Conservation (phyloP, 1,140 invertebrate genomes). For the Drosophila sulfurigaster region DNA sequence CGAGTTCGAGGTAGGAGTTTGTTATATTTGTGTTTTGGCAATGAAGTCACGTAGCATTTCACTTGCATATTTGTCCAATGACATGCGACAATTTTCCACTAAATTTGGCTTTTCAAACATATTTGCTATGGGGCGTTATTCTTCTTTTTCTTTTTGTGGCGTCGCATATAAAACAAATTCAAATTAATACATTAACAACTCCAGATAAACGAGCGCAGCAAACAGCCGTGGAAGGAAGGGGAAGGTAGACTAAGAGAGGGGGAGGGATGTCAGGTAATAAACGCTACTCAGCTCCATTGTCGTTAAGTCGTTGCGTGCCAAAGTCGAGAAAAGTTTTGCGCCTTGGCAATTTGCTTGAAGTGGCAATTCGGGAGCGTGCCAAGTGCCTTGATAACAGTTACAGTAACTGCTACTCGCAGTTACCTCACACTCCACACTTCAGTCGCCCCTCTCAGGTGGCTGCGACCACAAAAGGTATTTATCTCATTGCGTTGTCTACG, state of each 20-base stretch:
- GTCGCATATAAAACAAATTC: constrained; percentile 60
- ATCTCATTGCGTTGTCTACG: constrained; percentile 70
- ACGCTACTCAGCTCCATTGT: constrained; percentile 47
- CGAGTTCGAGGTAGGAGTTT: neutral
- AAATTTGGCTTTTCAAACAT: constrained; percentile 81
- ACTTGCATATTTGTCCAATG: constrained; percentile 74
- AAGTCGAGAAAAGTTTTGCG: constrained; percentile 70
- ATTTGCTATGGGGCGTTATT: constrained; percentile 45
- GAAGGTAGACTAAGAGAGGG: no score
- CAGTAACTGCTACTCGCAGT: constrained; percentile 22
- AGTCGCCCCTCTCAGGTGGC: constrained; percentile 3
- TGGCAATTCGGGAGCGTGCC: constrained; percentile 80
- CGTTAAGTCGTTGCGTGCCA: constrained; percentile 65
- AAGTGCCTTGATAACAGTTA: constrained; percentile 74
- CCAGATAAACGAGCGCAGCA: constrained; percentile 41
- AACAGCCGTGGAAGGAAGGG: neutral
- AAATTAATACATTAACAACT: constrained; percentile 79
- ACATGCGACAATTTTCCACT: constrained; percentile 82
- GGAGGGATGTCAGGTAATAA: constrained; percentile 65
- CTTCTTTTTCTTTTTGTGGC: no score
- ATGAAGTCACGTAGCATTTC: constrained; percentile 73
- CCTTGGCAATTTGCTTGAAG: constrained; percentile 73
- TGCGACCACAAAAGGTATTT: constrained; percentile 74
- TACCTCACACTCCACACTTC: neutral
- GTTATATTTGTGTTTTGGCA: constrained; percentile 62